Base-by-base conservation (phyloP, 2,888 invertebrate genomes). In the Tridacna crocea region DNA sequence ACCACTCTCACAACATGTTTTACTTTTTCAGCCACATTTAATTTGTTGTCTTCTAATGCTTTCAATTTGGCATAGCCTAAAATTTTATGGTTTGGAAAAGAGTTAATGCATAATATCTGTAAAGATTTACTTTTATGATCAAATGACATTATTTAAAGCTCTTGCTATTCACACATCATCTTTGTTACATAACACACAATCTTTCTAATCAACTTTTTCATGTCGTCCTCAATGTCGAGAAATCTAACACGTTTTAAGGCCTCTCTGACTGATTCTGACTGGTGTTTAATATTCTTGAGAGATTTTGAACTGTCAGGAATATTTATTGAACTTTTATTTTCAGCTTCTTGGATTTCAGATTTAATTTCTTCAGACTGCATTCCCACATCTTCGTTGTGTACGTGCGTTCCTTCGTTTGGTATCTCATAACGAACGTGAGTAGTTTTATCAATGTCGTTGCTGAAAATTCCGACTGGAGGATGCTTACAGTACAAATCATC, bases 171-270 rank as follows among this genome's bases (percentile, higher is more conserved):
- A 70, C 19, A 51, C 17, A 27, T 51, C 6, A 70, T 51, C 47
- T 70, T 70, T 4, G 70, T 51, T 0, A 70, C 70, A 22, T 70
- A 70, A 13, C 70, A 70, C 47, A 70, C 70, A 24, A 70, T 51
- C 8, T 51, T 8, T n/a, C 47, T n/a, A 26, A 70, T 70, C 51
- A 70, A 22, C 19, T 12, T 15, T 19, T 70, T 48, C 70, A 70
- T 70, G 3, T 70, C 70, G 11, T 24, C 70, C 8, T 51, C 70
- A 24, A 70, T 51, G 22, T 70, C 70, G 19, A 70, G 47, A 51
- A 70, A 70, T 24, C 51, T 70, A 8, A 70, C 51, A n/a, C 24
- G n/a, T 26, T 70, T 70, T 26, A 70, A 22, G 2, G 70, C 46
- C 15, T 70, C 70, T 24, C 70, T 70, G 24, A 70, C 51, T 2